Percentiles rank a stretch among this genome's conserved stretches.
Evolutionary conservation across 1,140 invertebrate genomes (phyloP).

Genomic region (Leptinotarsa lineolata): DNA sequence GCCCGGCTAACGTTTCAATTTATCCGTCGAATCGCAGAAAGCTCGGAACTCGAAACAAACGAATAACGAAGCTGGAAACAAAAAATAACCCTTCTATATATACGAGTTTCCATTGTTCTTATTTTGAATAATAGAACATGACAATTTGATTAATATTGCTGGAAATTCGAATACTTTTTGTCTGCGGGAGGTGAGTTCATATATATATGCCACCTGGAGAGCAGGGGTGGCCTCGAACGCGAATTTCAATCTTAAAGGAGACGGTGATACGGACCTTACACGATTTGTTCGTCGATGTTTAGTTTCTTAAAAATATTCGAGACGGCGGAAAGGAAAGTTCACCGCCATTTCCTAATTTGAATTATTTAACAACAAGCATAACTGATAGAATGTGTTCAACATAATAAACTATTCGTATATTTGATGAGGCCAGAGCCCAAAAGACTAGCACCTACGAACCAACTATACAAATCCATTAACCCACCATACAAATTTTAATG

Average conservation of each 20-base stretch:
- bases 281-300: no score
- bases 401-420: no score
- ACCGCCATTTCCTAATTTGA: no score
- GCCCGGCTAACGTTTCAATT: not conserved
- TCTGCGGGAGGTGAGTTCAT: constrained; percentile 26
- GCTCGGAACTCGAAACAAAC: constrained; percentile 11
- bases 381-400: no score
- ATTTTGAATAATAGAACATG: constrained; percentile 42
- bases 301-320: not conserved
- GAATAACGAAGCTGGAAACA: constrained; percentile 9
- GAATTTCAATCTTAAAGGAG: not conserved
- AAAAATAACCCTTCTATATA: constrained; percentile 23
- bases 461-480: no score
- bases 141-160: constrained; percentile 40
- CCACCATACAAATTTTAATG: no score
- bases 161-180: constrained; percentile 38
- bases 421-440: no score
- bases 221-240: constrained; percentile 19
- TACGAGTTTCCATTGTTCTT: constrained; percentile 35
- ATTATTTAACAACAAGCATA: no score
- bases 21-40: not conserved
- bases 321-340: no score
- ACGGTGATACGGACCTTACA: no score
- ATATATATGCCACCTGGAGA: constrained; percentile 24
- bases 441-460: no score